Evolutionary conservation across 37 sponge, comb jelly and placozoan species (phyloP), one percentile per base, ranked within the genome.

Genomic region (Petrosia ficiformis): DNA sequence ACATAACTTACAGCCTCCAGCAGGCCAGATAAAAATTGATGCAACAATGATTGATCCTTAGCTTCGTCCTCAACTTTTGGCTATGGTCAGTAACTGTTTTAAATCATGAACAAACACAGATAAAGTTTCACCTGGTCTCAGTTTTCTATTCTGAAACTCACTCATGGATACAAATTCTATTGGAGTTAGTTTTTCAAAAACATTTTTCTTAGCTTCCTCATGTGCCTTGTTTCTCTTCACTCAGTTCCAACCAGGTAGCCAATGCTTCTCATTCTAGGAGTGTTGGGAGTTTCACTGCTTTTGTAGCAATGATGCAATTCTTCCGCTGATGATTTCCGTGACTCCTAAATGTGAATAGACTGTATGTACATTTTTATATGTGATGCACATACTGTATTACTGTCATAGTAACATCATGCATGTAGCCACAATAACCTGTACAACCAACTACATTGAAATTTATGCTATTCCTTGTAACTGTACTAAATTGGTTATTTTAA

Each of bases 71-170:
- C 79, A 28, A 85, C 16, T 33, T 44, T 69, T 72, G 85, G 79
- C 85, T 71, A 74, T 73, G 32, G 70, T 59, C 39, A 85, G 67
- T 11, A 78, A 58, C 38, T 73, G 48, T 56, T 85, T 78, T 32
- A 85, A 68, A 2, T 76, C 68, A 42, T 78, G 79, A 26, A 85
- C 58, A 65, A 73, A 85, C n/a, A 84, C 68, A 8, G 79, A 52
- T 14, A 85, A 29, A 24, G 85, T 31, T 43, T 78, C 85, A 1
- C 73, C 79, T 1, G 79, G 73, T 3, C 56, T 56, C 57, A 85
- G 32, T 10, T 34, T 68, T n/a, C 78, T 41, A 57, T 38, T 48
- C 42, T 84, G 85, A 35, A 84, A 84, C 0, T 71, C 30, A 37
- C 78, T 67, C 22, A 77, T 34, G 1, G 66, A 77, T 22, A 77